These are phyloP conservation scores for Hydrolagus affinis DNA, from an alignment of 2,113 vertebrate species.

Conservation along the genomic window DNA sequence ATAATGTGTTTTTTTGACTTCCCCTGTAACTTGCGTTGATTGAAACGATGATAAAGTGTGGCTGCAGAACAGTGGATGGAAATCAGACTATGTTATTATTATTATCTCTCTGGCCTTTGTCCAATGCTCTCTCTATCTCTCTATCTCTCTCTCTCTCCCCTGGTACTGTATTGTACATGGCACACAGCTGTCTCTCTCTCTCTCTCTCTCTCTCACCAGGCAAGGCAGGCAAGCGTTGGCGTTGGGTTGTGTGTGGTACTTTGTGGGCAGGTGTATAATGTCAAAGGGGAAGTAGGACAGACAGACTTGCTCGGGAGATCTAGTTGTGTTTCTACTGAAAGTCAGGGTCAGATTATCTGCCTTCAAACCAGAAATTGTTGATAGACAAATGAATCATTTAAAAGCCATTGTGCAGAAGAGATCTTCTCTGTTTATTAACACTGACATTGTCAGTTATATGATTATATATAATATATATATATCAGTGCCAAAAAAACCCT, in stretches of 20 bases:
- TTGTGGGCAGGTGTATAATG: constrained; percentile 4
- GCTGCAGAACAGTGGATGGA: background rate
- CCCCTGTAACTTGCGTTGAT: too few relatives aligned
- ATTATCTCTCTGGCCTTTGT: background rate
- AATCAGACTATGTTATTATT: background rate
- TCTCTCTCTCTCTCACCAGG: background rate
- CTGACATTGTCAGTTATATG: too few relatives aligned
- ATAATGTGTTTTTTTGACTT: background rate
- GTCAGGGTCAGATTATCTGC: background rate
- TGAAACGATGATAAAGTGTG: background rate
- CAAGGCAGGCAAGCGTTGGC: background rate
- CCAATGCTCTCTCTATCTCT: background rate
- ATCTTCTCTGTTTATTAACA: background rate
- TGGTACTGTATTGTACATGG: background rate
- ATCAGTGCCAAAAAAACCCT: background rate
- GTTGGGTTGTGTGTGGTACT: constrained; percentile 5
- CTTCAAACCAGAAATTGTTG: background rate
- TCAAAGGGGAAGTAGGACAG: background rate
- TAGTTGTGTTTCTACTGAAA: background rate
- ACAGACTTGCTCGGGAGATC: background rate
- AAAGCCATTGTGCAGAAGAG: background rate
- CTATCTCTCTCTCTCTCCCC: background rate
- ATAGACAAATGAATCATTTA: background rate
- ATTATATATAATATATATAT: too few relatives aligned
- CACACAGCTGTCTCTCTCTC: background rate